Evolutionary conservation across 2,797 vertebrate species (phyloP).

Genomic region (Chanos chanos): DNA sequence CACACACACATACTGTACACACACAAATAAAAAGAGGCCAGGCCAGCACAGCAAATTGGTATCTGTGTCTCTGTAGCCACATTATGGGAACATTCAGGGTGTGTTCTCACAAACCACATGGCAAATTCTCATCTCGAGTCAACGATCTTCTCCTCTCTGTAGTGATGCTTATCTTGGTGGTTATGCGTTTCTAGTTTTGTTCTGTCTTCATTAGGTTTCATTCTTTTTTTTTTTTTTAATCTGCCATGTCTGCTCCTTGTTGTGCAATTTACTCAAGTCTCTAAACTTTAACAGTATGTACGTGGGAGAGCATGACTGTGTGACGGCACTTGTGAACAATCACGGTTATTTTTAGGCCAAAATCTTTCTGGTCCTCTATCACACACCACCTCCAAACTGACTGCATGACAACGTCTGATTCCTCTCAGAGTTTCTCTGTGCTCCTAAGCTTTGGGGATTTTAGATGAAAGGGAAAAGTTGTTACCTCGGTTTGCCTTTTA

Average conservation of each 20-base stretch:
- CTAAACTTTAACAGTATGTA: neutral
- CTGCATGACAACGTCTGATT: constrained; percentile 14
- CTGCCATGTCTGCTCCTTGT: neutral
- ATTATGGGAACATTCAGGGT: neutral
- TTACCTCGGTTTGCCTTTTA: neutral
- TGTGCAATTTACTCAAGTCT: neutral
- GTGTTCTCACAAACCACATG: constrained; percentile 6
- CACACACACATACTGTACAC: neutral
- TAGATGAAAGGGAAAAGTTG: too few species aligned
- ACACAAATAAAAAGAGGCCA: neutral
- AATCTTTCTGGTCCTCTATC: constrained; percentile 32
- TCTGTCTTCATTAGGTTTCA: neutral
- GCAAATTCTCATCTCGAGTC: too few species aligned
- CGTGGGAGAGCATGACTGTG: constrained; percentile 22
- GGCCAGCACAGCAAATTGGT: constrained; percentile 2
- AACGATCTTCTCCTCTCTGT: neutral
- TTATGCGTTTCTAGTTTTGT: neutral
- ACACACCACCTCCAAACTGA: constrained; percentile 10
- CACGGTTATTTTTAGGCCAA: constrained; percentile 36
- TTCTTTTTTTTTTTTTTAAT: neutral
- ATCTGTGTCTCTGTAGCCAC: constrained; percentile 9
- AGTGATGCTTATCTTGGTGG: neutral
- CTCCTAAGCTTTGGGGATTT: neutral
- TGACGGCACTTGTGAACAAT: constrained; percentile 25
- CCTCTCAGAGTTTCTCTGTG: neutral